Percentiles rank a stretch among this genome's conserved stretches.
Conservation (phyloP, 2,888 invertebrate species). For the Dasypogon diadema region DNA sequence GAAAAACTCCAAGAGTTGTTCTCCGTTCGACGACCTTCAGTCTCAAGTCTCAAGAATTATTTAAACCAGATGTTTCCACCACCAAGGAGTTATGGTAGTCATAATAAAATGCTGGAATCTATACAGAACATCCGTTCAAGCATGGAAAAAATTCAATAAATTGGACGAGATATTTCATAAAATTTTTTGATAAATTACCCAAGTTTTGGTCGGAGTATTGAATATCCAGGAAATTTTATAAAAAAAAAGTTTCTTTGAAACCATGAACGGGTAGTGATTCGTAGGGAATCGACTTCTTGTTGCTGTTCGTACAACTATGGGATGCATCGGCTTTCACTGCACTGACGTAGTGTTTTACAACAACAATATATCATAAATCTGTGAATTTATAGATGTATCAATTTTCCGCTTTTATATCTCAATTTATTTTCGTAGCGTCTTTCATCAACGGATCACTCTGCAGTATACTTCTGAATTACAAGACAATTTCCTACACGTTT, state of each 20-base stretch:
- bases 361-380: too few relatives aligned
- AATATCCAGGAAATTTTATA: background rate
- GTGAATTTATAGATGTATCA: too few relatives aligned
- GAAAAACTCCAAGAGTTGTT: slow-evolving; percentile 31
- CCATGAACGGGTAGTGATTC: too few relatives aligned
- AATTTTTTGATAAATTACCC: background rate
- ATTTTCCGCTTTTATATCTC: too few relatives aligned
- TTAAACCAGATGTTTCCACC: slow-evolving; percentile 34
- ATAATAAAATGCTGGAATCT: slow-evolving; percentile 5
- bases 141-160: background rate
- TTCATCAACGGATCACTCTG: too few relatives aligned
- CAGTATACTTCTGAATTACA: too few relatives aligned
- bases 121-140: slow-evolving; percentile 5
- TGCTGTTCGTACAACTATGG: too few relatives aligned
- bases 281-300: too few relatives aligned
- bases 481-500: background rate
- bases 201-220: background rate
- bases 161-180: background rate
- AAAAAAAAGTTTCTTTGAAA: too few relatives aligned
- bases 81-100: slow-evolving; percentile 13
- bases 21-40: slow-evolving; percentile 42
- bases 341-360: too few relatives aligned
- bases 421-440: too few relatives aligned
- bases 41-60: slow-evolving; percentile 9
- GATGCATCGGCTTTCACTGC: too few relatives aligned